A percentile compares a stretch with the other conserved stretches of the same genome.
phyloP scores from a whole-genome alignment of 2,888 invertebrate genomes.

The Panzeria rudis region DNA sequence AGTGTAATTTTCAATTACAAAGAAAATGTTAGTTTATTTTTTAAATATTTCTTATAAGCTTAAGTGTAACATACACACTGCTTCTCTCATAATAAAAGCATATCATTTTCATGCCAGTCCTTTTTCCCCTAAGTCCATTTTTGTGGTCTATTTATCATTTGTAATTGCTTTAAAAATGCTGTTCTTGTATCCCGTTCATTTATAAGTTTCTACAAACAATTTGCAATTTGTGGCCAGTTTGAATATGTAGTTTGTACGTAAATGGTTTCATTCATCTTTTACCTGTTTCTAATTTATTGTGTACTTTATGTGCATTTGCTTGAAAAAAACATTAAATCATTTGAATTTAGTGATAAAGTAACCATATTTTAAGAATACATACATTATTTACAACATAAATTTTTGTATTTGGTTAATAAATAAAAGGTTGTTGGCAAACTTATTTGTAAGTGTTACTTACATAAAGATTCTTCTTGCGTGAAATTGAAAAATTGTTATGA shows the following conservation, averaged over 20 bases:
- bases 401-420: constrained; percentile 42
- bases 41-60: not conserved
- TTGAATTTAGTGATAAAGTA: constrained; percentile 50
- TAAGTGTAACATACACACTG: not conserved
- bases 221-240: constrained; percentile 17
- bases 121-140: constrained; percentile 31
- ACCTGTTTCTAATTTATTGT: constrained; percentile 52
- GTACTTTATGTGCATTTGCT: constrained; percentile 37
- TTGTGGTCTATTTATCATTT: constrained; percentile 60
- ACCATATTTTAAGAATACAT: constrained; percentile 30
- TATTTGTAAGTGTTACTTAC: not conserved
- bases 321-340: constrained; percentile 40
- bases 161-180: constrained; percentile 63
- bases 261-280: constrained; percentile 52
- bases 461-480: not conserved
- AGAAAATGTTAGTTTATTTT: no score
- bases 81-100: not conserved
- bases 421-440: not conserved
- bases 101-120: constrained; percentile 18
- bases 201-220: not conserved
- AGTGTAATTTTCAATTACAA: no score
- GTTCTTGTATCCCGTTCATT: constrained; percentile 9
- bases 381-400: constrained; percentile 22
- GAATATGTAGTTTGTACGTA: constrained; percentile 13
- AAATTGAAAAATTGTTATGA: not conserved